Evolutionary conservation across 2,113 vertebrate species (phyloP).

Genomic region (Podarcis muralis): DNA sequence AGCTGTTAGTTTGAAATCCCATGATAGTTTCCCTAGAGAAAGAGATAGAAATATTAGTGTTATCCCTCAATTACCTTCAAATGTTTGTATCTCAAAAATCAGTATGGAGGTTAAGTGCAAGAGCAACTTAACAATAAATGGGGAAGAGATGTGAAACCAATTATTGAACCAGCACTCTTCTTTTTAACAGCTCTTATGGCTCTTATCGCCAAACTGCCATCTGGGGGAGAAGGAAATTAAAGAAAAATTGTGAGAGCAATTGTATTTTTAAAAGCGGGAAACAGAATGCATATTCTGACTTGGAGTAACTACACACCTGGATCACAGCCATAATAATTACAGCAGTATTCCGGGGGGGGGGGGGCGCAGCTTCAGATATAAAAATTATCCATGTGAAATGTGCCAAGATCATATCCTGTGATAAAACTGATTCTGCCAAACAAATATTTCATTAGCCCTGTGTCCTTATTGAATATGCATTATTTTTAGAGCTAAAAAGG

Average conservation of each 20-base stretch:
- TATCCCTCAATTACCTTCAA: not conserved
- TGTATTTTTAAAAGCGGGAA: not conserved
- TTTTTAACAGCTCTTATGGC: not conserved
- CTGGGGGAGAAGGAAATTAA: not conserved
- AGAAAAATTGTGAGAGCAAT: not conserved
- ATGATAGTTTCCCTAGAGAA: not conserved
- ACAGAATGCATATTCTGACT: not conserved
- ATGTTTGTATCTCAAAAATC: not conserved
- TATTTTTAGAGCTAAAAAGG: not conserved
- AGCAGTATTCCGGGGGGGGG: not conserved
- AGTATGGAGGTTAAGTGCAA: not conserved
- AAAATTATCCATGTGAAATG: not conserved
- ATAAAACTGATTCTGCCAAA: not conserved
- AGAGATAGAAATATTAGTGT: not conserved
- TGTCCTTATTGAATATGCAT: not conserved
- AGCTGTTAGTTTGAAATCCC: not conserved
- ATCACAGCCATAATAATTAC: not conserved
- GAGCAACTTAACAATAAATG: not conserved
- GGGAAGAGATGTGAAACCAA: not conserved
- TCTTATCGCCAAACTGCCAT: not conserved
- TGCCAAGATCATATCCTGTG: not conserved
- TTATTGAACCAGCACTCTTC: not conserved
- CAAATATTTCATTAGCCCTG: not conserved
- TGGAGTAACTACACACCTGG: not conserved
- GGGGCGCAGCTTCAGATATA: not conserved